These are phyloP conservation scores for Pollenia griseotomentosa DNA, from an alignment of 2,888 invertebrate genomes.

Conservation along the genomic window DNA sequence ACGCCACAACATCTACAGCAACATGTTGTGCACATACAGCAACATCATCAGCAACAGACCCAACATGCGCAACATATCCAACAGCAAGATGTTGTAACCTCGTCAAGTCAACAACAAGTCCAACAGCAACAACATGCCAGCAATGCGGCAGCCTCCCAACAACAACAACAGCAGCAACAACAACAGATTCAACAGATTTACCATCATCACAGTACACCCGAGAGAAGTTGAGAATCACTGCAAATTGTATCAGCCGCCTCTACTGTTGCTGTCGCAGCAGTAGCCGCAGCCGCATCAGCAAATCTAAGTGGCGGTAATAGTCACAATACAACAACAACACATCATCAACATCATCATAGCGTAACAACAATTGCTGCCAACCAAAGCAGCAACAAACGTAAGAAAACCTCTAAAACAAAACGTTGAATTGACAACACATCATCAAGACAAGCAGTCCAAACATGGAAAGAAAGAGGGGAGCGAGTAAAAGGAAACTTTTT, in stretches of 20 bases:
- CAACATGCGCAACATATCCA: slow-evolving; percentile 80
- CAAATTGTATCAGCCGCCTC: slow-evolving; percentile 77
- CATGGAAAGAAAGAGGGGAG: not conserved
- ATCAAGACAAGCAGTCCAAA: slow-evolving; percentile 12
- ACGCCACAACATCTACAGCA: slow-evolving; percentile 83
- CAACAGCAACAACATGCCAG: slow-evolving; percentile 77
- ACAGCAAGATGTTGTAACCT: slow-evolving; percentile 83
- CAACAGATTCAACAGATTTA: slow-evolving; percentile 84
- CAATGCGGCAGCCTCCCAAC: slow-evolving; percentile 72
- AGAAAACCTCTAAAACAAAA: slow-evolving; percentile 82
- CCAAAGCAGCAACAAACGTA: slow-evolving; percentile 79
- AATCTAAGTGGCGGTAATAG: slow-evolving; percentile 61
- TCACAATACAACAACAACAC: slow-evolving; percentile 74
- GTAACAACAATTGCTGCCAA: slow-evolving; percentile 72
- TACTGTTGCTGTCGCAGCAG: slow-evolving; percentile 72
- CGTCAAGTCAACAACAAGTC: slow-evolving; percentile 80
- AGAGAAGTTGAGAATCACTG: slow-evolving; percentile 84
- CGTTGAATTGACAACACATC: slow-evolving; percentile 77
- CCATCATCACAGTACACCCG: slow-evolving; percentile 84
- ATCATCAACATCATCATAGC: slow-evolving; percentile 76
- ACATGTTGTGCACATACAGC: slow-evolving; percentile 83
- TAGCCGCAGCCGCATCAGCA: slow-evolving; percentile 73
- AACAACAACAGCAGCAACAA: slow-evolving; percentile 70
- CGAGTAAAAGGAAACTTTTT: not conserved
- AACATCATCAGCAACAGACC: slow-evolving; percentile 79